These are phyloP conservation scores for Coptotermes formosanus DNA, from an alignment of 1,140 invertebrate genomes.

Conservation along the genomic window DNA sequence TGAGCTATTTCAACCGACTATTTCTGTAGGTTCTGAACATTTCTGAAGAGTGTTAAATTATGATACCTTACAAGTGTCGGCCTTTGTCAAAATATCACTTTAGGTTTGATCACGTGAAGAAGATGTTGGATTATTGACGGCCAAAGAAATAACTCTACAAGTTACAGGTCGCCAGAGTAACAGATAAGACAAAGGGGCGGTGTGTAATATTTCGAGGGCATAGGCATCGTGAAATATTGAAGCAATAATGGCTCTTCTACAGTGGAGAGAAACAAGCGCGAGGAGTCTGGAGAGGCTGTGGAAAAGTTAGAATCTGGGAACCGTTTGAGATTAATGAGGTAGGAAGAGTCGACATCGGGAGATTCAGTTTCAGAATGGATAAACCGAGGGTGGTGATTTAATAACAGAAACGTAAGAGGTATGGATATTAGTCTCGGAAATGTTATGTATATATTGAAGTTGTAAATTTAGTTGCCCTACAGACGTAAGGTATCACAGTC, in stretches of 20 bases:
- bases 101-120: neutral
- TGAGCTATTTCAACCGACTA: too few species aligned
- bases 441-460: too few species aligned
- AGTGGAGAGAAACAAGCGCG: neutral
- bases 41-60: too few species aligned
- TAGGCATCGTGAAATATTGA: neutral
- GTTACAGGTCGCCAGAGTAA: neutral
- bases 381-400: neutral
- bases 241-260: neutral
- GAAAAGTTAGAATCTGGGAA: neutral
- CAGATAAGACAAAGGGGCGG: neutral
- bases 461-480: too few species aligned
- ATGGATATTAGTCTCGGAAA: neutral
- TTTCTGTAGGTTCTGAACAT: too few species aligned
- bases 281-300: neutral
- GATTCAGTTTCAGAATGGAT: neutral
- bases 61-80: too few species aligned
- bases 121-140: neutral
- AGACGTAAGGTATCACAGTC: too few species aligned
- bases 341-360: neutral
- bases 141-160: neutral
- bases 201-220: neutral
- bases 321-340: neutral
- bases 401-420: neutral
- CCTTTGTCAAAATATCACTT: too few species aligned